phyloP scores from a whole-genome alignment of 2,797 vertebrate genomes.

The Ispidina picta region DNA sequence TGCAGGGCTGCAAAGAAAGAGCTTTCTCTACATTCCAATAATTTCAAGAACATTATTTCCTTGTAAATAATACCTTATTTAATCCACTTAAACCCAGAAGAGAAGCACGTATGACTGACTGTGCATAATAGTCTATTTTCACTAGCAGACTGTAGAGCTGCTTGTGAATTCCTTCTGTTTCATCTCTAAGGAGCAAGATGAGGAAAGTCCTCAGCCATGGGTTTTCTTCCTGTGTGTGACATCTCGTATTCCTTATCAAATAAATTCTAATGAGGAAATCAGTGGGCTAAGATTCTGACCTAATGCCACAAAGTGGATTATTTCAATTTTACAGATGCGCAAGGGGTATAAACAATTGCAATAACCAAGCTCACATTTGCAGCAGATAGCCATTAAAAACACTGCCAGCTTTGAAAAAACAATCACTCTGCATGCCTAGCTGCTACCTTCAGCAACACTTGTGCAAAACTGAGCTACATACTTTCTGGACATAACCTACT shows the following conservation, averaged over 20 bases:
- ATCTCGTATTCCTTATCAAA: not conserved
- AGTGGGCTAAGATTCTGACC: not conserved
- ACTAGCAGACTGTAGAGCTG: not conserved
- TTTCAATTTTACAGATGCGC: not conserved
- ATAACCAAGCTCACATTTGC: not conserved
- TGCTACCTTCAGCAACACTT: not conserved
- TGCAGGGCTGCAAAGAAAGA: slow-evolving; percentile 67
- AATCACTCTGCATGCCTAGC: not conserved
- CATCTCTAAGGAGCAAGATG: not conserved
- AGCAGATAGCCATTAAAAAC: not conserved
- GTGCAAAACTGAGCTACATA: not conserved
- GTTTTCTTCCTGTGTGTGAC: not conserved
- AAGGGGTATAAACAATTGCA: not conserved
- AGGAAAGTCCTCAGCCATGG: not conserved
- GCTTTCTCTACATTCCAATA: slow-evolving; percentile 79
- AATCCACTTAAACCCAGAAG: slow-evolving; percentile 60
- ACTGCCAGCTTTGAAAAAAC: not conserved
- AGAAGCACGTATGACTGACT: slow-evolving; percentile 18
- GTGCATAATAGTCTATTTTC: not conserved
- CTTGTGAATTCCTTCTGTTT: slow-evolving; percentile 12
- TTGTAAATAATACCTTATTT: slow-evolving; percentile 71
- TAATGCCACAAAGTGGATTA: not conserved
- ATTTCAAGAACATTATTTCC: slow-evolving; percentile 84
- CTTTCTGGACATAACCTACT: not conserved
- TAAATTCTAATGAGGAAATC: not conserved